phyloP scores from a whole-genome alignment of 2,113 vertebrate species.

The Thalassoma bifasciatum region DNA sequence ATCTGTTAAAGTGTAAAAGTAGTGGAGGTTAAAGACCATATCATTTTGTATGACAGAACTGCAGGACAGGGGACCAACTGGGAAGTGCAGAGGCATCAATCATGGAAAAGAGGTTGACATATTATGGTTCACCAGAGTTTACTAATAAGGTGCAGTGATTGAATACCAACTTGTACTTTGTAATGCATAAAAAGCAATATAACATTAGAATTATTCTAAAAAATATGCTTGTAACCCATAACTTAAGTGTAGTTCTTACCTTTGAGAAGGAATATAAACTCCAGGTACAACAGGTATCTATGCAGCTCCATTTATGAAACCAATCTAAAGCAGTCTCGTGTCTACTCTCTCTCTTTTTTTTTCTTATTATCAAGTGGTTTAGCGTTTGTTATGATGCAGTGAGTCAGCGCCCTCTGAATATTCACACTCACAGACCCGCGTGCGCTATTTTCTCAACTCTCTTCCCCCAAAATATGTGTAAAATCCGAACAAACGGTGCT shows the following conservation, averaged over 20 bases:
- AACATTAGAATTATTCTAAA: no score
- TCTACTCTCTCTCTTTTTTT: not conserved
- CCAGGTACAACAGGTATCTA: slow-evolving; percentile 73
- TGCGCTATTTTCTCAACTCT: slow-evolving; percentile 33
- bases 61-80: slow-evolving; percentile 13
- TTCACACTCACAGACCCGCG: not conserved
- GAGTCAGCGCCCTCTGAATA: slow-evolving; percentile 26
- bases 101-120: slow-evolving; percentile 15
- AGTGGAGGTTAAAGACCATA: slow-evolving; percentile 38
- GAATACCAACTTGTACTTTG: no score
- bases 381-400: slow-evolving; percentile 28
- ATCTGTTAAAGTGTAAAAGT: slow-evolving; percentile 19
- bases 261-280: slow-evolving; percentile 78
- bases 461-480: slow-evolving; percentile 54
- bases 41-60: slow-evolving; percentile 20
- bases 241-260: slow-evolving; percentile 64
- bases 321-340: slow-evolving; percentile 19
- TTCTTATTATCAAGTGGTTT: slow-evolving; percentile 40
- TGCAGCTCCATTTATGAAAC: slow-evolving; percentile 77
- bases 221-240: no score
- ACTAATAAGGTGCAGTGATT: not conserved
- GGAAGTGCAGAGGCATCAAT: slow-evolving; percentile 30
- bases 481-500: slow-evolving; percentile 49
- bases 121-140: not conserved
- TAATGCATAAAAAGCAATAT: no score